Evolutionary conservation across 1,140 invertebrate genomes (phyloP).

Genomic region (Trachymyrmex cornetzi): DNA sequence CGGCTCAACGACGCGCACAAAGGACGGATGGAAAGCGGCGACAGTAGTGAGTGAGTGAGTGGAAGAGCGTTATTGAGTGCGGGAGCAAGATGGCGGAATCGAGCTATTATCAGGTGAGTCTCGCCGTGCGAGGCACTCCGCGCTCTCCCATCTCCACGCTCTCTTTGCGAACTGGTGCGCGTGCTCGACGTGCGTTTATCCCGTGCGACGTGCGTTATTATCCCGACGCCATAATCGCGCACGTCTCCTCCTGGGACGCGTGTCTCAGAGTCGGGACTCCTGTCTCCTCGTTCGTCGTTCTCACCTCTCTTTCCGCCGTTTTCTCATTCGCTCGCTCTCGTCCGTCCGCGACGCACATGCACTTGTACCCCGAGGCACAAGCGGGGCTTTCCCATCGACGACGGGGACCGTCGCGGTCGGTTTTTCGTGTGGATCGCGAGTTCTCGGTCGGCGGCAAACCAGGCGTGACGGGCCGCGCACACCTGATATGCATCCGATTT

Average conservation of each 20-base stretch:
- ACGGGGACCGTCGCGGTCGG: constrained; percentile 21
- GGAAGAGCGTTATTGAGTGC: constrained; percentile 71
- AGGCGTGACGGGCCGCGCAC: constrained; percentile 35
- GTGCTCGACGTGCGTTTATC: constrained; percentile 45
- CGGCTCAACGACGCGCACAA: constrained; percentile 77
- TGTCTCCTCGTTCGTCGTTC: not conserved
- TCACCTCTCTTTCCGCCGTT: no score
- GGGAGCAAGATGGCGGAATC: constrained; percentile 88
- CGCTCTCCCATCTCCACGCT: constrained; percentile 72
- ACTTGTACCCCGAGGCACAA: constrained; percentile 31
- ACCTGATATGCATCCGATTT: constrained; percentile 51
- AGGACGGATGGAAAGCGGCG: constrained; percentile 83
- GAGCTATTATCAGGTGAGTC: constrained; percentile 88
- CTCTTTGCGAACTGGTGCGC: constrained; percentile 70
- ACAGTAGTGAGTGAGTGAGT: constrained; percentile 77
- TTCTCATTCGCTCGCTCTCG: not conserved
- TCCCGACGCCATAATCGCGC: constrained; percentile 62
- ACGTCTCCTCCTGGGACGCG: constrained; percentile 13
- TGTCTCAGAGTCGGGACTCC: not conserved
- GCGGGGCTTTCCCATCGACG: constrained; percentile 36
- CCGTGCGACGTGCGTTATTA: not conserved
- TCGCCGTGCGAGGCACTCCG: constrained; percentile 51
- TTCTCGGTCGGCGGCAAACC: constrained; percentile 33
- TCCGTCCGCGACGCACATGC: constrained; percentile 47
- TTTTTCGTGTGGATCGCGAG: constrained; percentile 21